Evolutionary conservation across 2,113 vertebrate species (phyloP).

Genomic region (Mus spicilegus): DNA sequence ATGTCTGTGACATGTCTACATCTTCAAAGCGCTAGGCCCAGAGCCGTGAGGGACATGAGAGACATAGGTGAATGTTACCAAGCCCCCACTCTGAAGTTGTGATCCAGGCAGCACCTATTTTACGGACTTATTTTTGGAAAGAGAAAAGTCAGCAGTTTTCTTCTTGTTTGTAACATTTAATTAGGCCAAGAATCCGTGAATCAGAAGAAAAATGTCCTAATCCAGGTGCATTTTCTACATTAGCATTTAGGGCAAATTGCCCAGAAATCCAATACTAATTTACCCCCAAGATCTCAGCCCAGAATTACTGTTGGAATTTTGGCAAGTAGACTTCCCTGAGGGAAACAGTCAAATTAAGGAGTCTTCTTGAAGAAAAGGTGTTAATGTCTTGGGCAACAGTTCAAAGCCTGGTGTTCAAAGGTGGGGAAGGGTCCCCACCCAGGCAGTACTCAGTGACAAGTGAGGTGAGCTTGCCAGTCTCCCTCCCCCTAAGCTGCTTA

Average conservation of each 20-base stretch:
- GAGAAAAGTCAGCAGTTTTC: conserved; percentile 44
- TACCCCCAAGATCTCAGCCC: conserved; percentile 67
- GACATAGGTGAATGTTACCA: not conserved
- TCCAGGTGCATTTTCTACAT: conserved; percentile 78
- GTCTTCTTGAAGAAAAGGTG: conserved; percentile 76
- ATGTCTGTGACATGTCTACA: rapidly evolving
- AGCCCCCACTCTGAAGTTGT: not conserved
- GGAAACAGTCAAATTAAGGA: conserved; percentile 77
- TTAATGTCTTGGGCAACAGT: conserved; percentile 69
- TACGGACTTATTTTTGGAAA: not conserved
- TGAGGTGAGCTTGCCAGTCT: not conserved
- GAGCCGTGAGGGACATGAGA: not conserved
- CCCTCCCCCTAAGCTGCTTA: not conserved
- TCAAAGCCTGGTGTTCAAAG: conserved; percentile 77
- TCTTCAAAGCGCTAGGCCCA: not conserved
- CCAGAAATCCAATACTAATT: conserved; percentile 78
- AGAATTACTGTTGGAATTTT: conserved; percentile 78
- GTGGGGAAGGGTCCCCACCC: conserved; percentile 37
- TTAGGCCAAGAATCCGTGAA: conserved; percentile 48
- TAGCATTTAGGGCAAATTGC: conserved; percentile 82
- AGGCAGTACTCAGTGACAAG: not conserved
- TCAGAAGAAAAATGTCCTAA: conserved; percentile 75
- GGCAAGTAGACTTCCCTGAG: conserved; percentile 74
- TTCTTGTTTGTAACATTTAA: conserved; percentile 63
- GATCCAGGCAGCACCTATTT: not conserved